A percentile compares a stretch with the other conserved stretches of the same genome.
These are phyloP conservation scores for Incurvaria masculella DNA, from an alignment of 2,888 invertebrate species.

Conservation along the genomic window DNA sequence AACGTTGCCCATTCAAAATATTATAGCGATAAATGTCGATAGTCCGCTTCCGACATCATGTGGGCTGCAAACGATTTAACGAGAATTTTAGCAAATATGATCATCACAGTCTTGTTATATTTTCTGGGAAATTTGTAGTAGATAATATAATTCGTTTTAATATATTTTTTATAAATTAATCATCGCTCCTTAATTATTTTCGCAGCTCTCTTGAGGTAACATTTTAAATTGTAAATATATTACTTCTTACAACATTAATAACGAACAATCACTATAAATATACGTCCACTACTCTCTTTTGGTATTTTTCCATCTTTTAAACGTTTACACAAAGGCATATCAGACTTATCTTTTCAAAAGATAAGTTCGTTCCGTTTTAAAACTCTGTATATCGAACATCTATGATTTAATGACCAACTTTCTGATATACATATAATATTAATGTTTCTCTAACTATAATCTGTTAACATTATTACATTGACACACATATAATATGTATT, in stretches of 20 bases:
- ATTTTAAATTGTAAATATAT: slow-evolving; percentile 21
- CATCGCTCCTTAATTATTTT: slow-evolving; percentile 10
- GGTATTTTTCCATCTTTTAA: background rate
- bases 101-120: slow-evolving; percentile 2
- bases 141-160: background rate
- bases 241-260: slow-evolving; percentile 16
- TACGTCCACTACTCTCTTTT: background rate
- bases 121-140: background rate
- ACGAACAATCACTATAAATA: slow-evolving; percentile 3
- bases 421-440: slow-evolving; percentile 1
- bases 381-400: background rate
- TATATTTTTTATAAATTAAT: slow-evolving; percentile 1
- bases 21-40: background rate
- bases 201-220: slow-evolving; percentile 19
- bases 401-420: background rate
- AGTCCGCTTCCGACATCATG: background rate
- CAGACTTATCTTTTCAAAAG: background rate
- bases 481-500: slow-evolving; percentile 1
- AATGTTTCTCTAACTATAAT: background rate
- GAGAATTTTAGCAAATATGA: background rate
- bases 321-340: background rate
- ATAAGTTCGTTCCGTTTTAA: background rate
- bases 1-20: background rate
- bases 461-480: background rate
- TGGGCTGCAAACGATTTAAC: background rate